These are phyloP conservation scores for Drosophila barbarae DNA, from an alignment of 2,888 invertebrate genomes.

Conservation along the genomic window DNA sequence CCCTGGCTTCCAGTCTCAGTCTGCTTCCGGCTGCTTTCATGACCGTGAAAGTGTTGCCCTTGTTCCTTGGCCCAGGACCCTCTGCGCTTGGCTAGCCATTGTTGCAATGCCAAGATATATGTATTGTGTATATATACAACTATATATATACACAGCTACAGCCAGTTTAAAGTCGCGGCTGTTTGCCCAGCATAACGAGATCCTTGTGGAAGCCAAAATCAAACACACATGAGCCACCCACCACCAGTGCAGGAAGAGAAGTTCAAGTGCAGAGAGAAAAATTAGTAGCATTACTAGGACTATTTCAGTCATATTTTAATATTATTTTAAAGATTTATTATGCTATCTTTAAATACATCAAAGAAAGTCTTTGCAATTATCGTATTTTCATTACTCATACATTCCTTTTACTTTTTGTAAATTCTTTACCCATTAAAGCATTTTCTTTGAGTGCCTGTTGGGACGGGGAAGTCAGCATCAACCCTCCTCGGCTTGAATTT, in stretches of 20 bases:
- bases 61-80: slow-evolving; percentile 30
- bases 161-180: slow-evolving; percentile 65
- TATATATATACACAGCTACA: not conserved
- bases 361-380: not conserved
- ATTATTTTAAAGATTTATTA: no score
- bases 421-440: not conserved
- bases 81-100: slow-evolving; percentile 57
- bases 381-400: not conserved
- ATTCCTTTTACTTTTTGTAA: not conserved
- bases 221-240: slow-evolving; percentile 47
- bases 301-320: no score
- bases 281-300: no score
- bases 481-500: slow-evolving; percentile 30
- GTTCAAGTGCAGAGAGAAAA: slow-evolving; percentile 2
- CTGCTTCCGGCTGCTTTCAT: slow-evolving; percentile 52
- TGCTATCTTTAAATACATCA: no score
- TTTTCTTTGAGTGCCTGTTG: slow-evolving; percentile 9
- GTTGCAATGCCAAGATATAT: slow-evolving; percentile 45
- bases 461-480: slow-evolving; percentile 18
- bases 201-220: slow-evolving; percentile 47
- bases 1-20: slow-evolving; percentile 34
- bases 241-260: not conserved
- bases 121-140: not conserved
- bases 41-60: slow-evolving; percentile 61
- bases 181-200: slow-evolving; percentile 60